Evolutionary conservation across 2,797 vertebrate species (phyloP), one percentile per base, ranked within the genome.

Genomic region (Hydrocynus forskahlii): DNA sequence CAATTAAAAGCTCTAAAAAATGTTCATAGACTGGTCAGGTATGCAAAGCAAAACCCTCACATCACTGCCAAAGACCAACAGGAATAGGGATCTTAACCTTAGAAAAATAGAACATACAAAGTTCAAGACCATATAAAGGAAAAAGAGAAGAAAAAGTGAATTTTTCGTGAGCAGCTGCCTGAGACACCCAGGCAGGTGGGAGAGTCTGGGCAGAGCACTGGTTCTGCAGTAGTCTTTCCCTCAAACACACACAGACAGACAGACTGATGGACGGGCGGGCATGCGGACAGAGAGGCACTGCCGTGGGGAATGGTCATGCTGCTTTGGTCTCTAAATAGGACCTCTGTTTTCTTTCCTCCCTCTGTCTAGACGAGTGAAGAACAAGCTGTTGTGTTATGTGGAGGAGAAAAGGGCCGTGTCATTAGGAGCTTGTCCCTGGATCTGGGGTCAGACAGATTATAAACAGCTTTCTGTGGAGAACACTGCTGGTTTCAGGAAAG

Each of bases 321-420:
- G 86, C 79, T 77, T 85, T 91, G 70, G 86, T 87, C 90, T 89
- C 87, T 84, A 86, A 88, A 75, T 1, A 5, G 60, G 69, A 86
- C 67, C 60, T 77, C 10, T 82, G 73, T 78, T n/a, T 81, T 63
- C 69, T 60, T 66, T 79, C 83, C 84, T 86, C 29, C 63, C 55
- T 74, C 81, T 83, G 73, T 92, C 89, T 91, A 88, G 81, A 90
- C 87, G 86, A 89, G 80, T 80, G 80, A 80, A 80, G 55, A 78
- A 59, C 81, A 82, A 73, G 81, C 82, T 80, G 88, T 87, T 69
- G 17, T 86, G n/a, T 75, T 71, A 59, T 7, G 84, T 50, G 80
- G 79, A 78, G 81, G 43, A 38, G 74, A 60, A 72, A 77, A 87
- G 76, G 78, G 71, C n/a, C 78, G 29, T 89, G 83, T 84, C 55